Percentiles rank a stretch among this genome's conserved stretches.
Evolutionary conservation across 2,888 invertebrate genomes (phyloP).

Genomic region (Exocentrus adspersus): DNA sequence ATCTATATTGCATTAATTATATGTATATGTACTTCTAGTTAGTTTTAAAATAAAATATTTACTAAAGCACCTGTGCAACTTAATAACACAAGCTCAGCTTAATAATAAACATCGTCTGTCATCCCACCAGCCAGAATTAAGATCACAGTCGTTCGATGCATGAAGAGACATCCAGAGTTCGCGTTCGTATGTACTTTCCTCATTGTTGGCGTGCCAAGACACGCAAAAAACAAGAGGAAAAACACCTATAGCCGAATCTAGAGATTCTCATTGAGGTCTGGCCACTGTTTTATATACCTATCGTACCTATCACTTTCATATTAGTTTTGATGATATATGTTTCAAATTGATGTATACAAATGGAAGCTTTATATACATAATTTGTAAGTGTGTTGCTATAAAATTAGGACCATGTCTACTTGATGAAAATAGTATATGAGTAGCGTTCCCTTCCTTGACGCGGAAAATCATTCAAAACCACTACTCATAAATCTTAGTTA

Average conservation of each 20-base stretch:
- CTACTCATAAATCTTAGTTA: not conserved
- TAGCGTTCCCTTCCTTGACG: not conserved
- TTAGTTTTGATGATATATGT: too few species aligned
- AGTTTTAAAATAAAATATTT: not conserved
- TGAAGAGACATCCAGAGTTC: slow-evolving; percentile 7
- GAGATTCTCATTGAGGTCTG: too few species aligned
- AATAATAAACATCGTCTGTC: slow-evolving; percentile 23
- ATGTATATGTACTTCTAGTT: too few species aligned
- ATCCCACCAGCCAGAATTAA: slow-evolving; percentile 18
- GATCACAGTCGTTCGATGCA: slow-evolving; percentile 3
- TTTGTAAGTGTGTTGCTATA: too few species aligned
- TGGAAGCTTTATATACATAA: too few species aligned
- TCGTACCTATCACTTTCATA: too few species aligned
- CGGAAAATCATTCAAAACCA: not conserved
- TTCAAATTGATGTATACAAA: too few species aligned
- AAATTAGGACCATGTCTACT: too few species aligned
- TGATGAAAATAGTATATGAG: too few species aligned
- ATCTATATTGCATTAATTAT: too few species aligned
- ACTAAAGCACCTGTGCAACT: slow-evolving; percentile 16
- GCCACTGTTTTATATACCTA: too few species aligned
- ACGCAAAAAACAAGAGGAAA: not conserved
- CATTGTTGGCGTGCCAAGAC: slow-evolving; percentile 14
- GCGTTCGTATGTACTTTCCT: slow-evolving; percentile 15
- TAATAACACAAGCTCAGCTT: slow-evolving; percentile 11
- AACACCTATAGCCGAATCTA: not conserved